Evolutionary conservation across 2,888 invertebrate species (phyloP).

Genomic region (Morpho achilles): DNA sequence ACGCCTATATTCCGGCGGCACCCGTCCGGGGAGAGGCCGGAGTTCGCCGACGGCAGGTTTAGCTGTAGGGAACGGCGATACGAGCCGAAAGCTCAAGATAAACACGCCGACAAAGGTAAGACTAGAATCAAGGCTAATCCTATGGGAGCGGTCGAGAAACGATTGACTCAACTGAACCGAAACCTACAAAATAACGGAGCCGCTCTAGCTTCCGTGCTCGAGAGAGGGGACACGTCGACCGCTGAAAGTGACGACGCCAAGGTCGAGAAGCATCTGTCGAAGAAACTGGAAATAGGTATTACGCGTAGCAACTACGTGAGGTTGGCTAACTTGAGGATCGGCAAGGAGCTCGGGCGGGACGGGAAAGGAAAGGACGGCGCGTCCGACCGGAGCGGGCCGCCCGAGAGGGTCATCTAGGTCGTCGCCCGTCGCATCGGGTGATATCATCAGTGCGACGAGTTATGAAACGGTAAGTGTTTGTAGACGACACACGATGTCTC

Average conservation of each 20-base stretch:
- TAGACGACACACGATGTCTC: too few species aligned
- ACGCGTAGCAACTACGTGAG: slow-evolving; percentile 71
- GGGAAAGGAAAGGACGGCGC: slow-evolving; percentile 18
- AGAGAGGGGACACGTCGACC: slow-evolving; percentile 32
- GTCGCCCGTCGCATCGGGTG: too few species aligned
- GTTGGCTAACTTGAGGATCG: slow-evolving; percentile 67
- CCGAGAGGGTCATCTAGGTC: slow-evolving; percentile 51
- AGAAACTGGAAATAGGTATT: slow-evolving; percentile 53
- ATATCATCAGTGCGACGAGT: too few species aligned
- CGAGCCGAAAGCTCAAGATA: slow-evolving; percentile 35
- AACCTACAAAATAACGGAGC: slow-evolving; percentile 35
- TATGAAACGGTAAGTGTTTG: too few species aligned
- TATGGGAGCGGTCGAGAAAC: slow-evolving; percentile 30
- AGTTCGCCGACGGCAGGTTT: slow-evolving; percentile 59
- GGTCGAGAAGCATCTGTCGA: slow-evolving; percentile 32
- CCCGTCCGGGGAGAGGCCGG: slow-evolving; percentile 44
- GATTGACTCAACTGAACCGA: slow-evolving; percentile 36
- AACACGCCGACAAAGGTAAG: slow-evolving; percentile 37
- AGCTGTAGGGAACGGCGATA: slow-evolving; percentile 54
- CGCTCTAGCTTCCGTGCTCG: slow-evolving; percentile 36
- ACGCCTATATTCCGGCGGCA: slow-evolving; percentile 68
- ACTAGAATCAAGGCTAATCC: slow-evolving; percentile 50
- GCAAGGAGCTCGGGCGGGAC: slow-evolving; percentile 41
- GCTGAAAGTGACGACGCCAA: slow-evolving; percentile 14
- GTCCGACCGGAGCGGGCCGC: slow-evolving; percentile 31